These are phyloP conservation scores for Pollimyrus isidori DNA, from an alignment of 2,113 vertebrate species.

Conservation along the genomic window DNA sequence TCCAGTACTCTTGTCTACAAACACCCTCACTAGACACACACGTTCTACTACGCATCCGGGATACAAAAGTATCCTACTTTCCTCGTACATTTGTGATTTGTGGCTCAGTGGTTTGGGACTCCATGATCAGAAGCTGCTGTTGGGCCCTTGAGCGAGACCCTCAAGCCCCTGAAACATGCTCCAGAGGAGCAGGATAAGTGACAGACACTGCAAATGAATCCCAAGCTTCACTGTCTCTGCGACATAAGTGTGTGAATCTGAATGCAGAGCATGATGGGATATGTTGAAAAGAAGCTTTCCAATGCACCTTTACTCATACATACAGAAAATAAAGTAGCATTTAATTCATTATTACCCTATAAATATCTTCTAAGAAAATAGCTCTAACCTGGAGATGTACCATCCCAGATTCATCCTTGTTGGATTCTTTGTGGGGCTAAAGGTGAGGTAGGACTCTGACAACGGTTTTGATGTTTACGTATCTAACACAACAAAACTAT, in stretches of 20 bases:
- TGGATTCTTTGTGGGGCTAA: neutral
- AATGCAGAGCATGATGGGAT: too few species aligned
- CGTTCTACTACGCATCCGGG: neutral
- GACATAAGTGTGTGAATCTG: too few species aligned
- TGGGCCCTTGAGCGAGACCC: neutral
- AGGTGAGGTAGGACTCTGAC: neutral
- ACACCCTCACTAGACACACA: neutral
- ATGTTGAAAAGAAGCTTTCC: too few species aligned
- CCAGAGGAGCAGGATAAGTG: too few species aligned
- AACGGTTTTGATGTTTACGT: neutral
- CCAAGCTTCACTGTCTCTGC: too few species aligned
- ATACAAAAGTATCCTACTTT: neutral
- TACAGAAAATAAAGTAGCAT: too few species aligned
- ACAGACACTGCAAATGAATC: too few species aligned
- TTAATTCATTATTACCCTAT: too few species aligned
- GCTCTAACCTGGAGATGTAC: neutral
- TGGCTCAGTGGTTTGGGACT: neutral
- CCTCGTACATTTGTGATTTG: neutral
- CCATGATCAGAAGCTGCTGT: neutral
- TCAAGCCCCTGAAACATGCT: neutral
- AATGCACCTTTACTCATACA: too few species aligned
- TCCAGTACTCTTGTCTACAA: neutral
- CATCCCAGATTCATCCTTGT: neutral
- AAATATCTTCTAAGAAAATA: too few species aligned
- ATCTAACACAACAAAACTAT: neutral